Conservation (phyloP, 2,888 invertebrate genomes). For the Microplitis manilae region DNA sequence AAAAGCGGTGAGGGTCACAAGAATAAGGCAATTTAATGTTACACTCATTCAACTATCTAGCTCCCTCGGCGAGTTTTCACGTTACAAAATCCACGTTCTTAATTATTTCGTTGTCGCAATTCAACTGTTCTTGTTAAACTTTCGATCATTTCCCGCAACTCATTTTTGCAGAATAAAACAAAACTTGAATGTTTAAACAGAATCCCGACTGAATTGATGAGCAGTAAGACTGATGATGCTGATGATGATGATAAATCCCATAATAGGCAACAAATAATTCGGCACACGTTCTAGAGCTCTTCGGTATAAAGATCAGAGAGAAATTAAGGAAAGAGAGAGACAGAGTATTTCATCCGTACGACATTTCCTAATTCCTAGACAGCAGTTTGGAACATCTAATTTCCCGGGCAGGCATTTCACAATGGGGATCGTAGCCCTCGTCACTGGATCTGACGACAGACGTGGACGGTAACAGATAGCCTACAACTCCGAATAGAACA, state of each 20-base stretch:
- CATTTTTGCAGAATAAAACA: not conserved
- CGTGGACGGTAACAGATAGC: slow-evolving; percentile 57
- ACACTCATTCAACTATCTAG: slow-evolving; percentile 4
- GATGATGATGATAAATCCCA: slow-evolving; percentile 26
- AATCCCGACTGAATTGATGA: too few species aligned
- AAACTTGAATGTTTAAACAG: too few species aligned
- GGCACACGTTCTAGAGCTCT: slow-evolving; percentile 35
- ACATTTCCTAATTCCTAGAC: slow-evolving; percentile 61
- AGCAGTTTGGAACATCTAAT: slow-evolving; percentile 60
- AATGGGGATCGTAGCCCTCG: slow-evolving; percentile 47
- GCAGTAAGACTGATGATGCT: not conserved
- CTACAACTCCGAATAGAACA: slow-evolving; percentile 42
- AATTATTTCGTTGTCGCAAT: slow-evolving; percentile 9
- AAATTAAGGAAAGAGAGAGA: slow-evolving; percentile 13
- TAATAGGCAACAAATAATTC: slow-evolving; percentile 26
- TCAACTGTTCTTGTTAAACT: not conserved
- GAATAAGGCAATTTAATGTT: slow-evolving; percentile 29
- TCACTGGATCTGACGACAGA: slow-evolving; percentile 46
- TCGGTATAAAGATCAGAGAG: not conserved
- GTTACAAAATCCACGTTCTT: slow-evolving; percentile 14
- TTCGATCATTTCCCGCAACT: slow-evolving; percentile 1
- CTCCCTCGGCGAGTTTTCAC: not conserved
- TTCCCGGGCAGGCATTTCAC: slow-evolving; percentile 61
- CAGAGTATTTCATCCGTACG: slow-evolving; percentile 47
- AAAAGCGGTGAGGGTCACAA: slow-evolving; percentile 30